Evolutionary conservation across 1,140 invertebrate genomes (phyloP), one percentile per base, ranked within the genome.

Genomic region (Platyura marginata): DNA sequence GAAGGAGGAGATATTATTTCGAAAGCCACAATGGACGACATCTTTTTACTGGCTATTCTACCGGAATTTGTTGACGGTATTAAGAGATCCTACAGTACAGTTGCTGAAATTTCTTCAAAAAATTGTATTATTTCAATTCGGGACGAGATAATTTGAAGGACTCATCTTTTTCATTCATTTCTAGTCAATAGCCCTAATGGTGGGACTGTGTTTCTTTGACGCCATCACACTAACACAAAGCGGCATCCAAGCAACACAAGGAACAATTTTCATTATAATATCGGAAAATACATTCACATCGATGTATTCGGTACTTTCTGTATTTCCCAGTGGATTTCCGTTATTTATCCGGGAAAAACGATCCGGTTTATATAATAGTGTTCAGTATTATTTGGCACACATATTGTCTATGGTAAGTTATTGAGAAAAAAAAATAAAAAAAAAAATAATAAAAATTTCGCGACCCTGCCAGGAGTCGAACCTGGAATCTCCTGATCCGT

Each of bases 261-360:
- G 86, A 10, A 76, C 77, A 0, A 56, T 89, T 2, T 89, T 88
- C 53, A 75, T 88, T 19, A 71, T 89, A 54, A 82, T 89, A 29
- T 74, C 81, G 0, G 85, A 91, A 64, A 89, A 88, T 50, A 82
- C 83, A 3, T 91, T 87, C 60, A 74, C 75, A 36, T 81, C 84
- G 0, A 86, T 89, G 80, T 89, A 89, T 55, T 75, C 80, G 0
- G 79, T 82, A 1, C 64, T 91, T 4, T 69, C 79, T 44, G 64
- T 80, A 45, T 82, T 89, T 51, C 86, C 86, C 0, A 69, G 75
- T 48, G 77, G 83, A 51, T 71, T 82, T 42, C 82, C 85, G 0
- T 57, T 89, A 15, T 79, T 89, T 49, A 59, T 80, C 29, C 62
- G 84, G 37, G 86, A 91, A 58, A 74, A 82, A 48, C 69, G 75